phyloP scores from a whole-genome alignment of 23 tunicate species.

The Trididemnum clinides region DNA sequence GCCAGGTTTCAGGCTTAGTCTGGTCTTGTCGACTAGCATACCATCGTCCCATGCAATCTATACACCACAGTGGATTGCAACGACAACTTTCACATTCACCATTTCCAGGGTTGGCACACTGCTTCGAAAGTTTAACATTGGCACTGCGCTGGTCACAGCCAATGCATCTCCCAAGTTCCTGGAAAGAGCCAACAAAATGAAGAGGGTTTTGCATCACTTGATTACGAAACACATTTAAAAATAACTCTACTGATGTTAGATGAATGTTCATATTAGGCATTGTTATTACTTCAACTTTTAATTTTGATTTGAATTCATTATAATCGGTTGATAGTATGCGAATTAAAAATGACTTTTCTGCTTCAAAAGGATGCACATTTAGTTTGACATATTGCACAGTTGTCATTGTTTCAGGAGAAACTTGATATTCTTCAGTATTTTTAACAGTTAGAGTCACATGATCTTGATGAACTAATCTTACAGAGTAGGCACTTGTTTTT shows the following conservation, averaged over 20 bases:
- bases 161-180: conserved; percentile 57
- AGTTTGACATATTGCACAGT: conserved; percentile 70
- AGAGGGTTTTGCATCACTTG: conserved; percentile 62
- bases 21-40: conserved; percentile 89
- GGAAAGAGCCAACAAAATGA: not conserved
- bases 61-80: conserved; percentile 89
- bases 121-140: conserved; percentile 61
- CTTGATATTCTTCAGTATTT: conserved; percentile 70
- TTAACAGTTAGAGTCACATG: conserved; percentile 48
- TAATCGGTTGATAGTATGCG: conserved; percentile 78
- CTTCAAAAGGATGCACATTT: conserved; percentile 38
- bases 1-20: conserved; percentile 64
- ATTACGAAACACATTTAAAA: conserved; percentile 73
- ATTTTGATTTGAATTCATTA: conserved; percentile 66
- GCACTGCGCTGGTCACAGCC: conserved; percentile 82
- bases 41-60: conserved; percentile 93
- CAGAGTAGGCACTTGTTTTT: conserved; percentile 51
- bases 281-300: conserved; percentile 29
- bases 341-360: conserved; percentile 38
- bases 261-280: conserved; percentile 63
- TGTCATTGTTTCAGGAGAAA: conserved; percentile 75
- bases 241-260: conserved; percentile 61
- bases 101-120: conserved; percentile 52
- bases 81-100: conserved; percentile 64
- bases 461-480: conserved; percentile 61